Evolutionary conservation across 1,140 invertebrate genomes (phyloP).

Genomic region (Patella vulgata): DNA sequence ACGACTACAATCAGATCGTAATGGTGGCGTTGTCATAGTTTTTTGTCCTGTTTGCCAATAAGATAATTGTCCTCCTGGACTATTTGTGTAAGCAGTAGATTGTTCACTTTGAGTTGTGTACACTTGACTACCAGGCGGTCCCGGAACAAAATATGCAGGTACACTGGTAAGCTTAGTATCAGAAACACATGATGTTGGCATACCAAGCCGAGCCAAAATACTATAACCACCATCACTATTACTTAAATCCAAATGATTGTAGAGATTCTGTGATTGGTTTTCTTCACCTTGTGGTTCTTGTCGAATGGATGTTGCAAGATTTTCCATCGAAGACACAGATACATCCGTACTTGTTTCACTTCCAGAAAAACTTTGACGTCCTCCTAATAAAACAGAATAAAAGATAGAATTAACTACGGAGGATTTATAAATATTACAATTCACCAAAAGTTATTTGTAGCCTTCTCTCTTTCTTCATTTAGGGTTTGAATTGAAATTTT

Average conservation of each 20-base stretch:
- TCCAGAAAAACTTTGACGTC: conserved; percentile 70
- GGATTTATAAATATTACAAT: background rate
- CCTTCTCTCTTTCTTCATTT: too few relatives aligned
- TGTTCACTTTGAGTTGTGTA: background rate
- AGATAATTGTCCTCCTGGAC: too few relatives aligned
- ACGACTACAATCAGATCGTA: conserved; percentile 13
- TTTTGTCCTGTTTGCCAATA: background rate
- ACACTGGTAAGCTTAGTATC: conserved; percentile 29
- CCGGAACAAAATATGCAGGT: conserved; percentile 5
- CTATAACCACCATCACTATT: conserved; percentile 71
- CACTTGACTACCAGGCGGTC: conserved; percentile 1
- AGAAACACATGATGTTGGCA: conserved; percentile 33
- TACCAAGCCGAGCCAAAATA: conserved; percentile 68
- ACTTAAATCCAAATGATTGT: conserved; percentile 38
- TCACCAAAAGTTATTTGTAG: too few relatives aligned
- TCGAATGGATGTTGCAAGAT: conserved; percentile 86
- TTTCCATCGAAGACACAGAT: conserved; percentile 86
- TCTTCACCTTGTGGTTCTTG: conserved; percentile 95
- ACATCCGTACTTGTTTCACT: conserved; percentile 85
- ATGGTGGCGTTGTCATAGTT: conserved; percentile 4
- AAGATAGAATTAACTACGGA: background rate
- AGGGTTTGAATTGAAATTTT: too few relatives aligned
- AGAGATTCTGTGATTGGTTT: conserved; percentile 47
- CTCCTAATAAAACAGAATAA: conserved; percentile 27
- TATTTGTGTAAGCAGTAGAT: too few relatives aligned